Conservation (phyloP, 2,888 invertebrate genomes). For the Protophormia terraenovae region DNA sequence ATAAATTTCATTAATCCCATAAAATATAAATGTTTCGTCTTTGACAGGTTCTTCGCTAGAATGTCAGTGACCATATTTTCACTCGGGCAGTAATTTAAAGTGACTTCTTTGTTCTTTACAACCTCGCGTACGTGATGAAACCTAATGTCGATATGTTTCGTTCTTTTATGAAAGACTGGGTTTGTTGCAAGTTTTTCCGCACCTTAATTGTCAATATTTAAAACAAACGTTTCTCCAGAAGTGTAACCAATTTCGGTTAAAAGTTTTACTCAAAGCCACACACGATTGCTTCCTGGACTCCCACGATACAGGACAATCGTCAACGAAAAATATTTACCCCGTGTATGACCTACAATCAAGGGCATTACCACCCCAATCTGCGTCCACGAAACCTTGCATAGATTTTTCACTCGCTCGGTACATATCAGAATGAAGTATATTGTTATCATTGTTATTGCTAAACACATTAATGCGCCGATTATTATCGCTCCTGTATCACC, state of each 20-base stretch:
- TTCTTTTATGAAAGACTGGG: constrained; percentile 6
- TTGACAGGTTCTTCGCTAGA: constrained; percentile 5
- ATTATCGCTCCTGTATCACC: too few species aligned
- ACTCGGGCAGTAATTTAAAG: not conserved
- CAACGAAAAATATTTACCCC: constrained; percentile 14
- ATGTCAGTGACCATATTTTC: constrained; percentile 15
- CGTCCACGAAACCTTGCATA: too few species aligned
- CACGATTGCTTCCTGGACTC: constrained; percentile 18
- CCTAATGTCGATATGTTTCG: not conserved
- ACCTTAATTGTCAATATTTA: constrained; percentile 19
- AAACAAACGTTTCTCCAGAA: not conserved
- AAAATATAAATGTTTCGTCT: not conserved
- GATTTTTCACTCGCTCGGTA: too few species aligned
- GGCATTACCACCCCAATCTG: not conserved
- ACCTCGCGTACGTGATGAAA: not conserved
- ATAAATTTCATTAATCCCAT: not conserved
- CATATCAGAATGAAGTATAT: too few species aligned
- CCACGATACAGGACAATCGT: constrained; percentile 7
- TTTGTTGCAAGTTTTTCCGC: constrained; percentile 14
- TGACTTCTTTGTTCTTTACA: not conserved
- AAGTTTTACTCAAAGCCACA: constrained; percentile 44
- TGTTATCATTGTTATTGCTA: too few species aligned
- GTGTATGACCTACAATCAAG: not conserved
- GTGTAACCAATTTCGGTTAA: too few species aligned
- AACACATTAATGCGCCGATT: too few species aligned